Evolutionary conservation across 2,797 vertebrate species (phyloP).

Genomic region (Neosilurus mollespiculum): DNA sequence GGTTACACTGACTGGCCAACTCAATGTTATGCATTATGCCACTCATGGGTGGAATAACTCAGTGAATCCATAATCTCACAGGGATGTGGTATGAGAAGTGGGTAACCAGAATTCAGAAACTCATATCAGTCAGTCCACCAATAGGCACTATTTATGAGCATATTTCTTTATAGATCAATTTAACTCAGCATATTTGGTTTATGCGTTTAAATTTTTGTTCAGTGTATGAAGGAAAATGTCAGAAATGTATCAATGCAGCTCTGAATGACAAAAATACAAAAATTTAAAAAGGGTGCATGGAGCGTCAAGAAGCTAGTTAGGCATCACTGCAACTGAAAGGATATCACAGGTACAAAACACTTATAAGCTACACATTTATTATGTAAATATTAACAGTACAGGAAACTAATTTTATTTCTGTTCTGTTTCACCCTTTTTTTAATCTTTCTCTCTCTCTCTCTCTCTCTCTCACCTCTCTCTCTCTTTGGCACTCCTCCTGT

Average conservation of each 20-base stretch:
- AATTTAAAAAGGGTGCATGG: neutral
- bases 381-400: neutral
- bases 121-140: too few relatives aligned
- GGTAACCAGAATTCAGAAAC: too few relatives aligned
- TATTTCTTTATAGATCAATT: too few relatives aligned
- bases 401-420: neutral
- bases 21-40: too few relatives aligned
- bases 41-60: too few relatives aligned
- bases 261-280: neutral
- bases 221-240: neutral
- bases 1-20: too few relatives aligned
- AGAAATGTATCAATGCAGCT: too few relatives aligned
- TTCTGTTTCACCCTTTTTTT: neutral
- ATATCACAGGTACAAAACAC: neutral
- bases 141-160: too few relatives aligned
- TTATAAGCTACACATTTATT: neutral
- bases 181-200: too few relatives aligned
- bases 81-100: too few relatives aligned
- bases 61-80: too few relatives aligned
- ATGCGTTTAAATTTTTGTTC: too few relatives aligned
- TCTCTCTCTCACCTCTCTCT: conserved; percentile 79
- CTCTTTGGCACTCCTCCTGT: conserved; percentile 80
- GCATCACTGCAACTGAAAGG: neutral
- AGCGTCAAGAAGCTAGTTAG: neutral
- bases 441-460: neutral